Base-by-base conservation (phyloP, 2,888 invertebrate species). In the Plagodis dolabraria region DNA sequence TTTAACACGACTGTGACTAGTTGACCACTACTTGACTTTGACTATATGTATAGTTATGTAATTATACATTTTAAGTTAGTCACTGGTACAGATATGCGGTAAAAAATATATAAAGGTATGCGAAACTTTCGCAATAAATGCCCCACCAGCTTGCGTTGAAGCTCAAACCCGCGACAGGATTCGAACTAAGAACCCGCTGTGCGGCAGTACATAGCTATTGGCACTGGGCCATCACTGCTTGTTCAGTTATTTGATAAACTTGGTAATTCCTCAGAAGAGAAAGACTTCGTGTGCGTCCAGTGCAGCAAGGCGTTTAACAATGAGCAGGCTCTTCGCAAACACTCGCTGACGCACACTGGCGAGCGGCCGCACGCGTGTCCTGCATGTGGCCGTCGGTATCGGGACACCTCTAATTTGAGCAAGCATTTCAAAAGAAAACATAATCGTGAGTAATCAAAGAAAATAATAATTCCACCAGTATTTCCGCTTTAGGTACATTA, bases 361-460 rank as follows among this genome's bases (percentile, higher is more conserved):
- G 94, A 94, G 68, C 92, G 94, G 45, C 95, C 95, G 0, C 95
- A 93, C 77, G 80, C 84, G 8, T 96, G 95, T 75, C 86, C 89
- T 44, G 82, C 92, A 0, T 96, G 96, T 74, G 89, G 88, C 82
- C 67, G 92, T 74, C 70, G 95, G 69, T 90, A 95, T 86, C 82
- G 94, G 58, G 93, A 96, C 85, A 86, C 93, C 59, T 95, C 96
- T 35, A 95, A 96, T 84, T 91, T 95, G 44, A 94, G 94, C 73
- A 95, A 95, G 75, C 96, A 96, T 76, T 79, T 85, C 5, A 80
- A 79, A 42, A 90, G 87, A 57, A 91, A 92, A 66, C 80, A 82
- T 58, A 75, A 82, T 81, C 47, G 49, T 60, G 33, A 59, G 48
- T 8, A 38, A 38, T 7, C 7, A 7, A 38, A 38, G 7, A 9